These are phyloP conservation scores for Cryptocephalus moraei DNA, from an alignment of 2,888 invertebrate genomes.

Conservation along the genomic window DNA sequence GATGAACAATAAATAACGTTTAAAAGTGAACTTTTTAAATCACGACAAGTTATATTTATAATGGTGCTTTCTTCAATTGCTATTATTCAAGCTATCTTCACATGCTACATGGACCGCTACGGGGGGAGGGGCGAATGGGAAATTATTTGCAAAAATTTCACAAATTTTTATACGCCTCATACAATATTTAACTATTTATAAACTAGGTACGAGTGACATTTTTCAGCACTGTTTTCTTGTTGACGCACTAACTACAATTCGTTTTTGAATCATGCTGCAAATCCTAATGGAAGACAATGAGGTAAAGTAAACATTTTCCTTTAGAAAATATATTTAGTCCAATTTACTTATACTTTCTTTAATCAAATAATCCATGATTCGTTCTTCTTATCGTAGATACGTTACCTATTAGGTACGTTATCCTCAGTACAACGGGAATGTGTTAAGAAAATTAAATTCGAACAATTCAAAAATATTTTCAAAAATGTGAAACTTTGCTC, in stretches of 20 bases:
- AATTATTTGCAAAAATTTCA: slow-evolving; percentile 29
- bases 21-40: slow-evolving; percentile 26
- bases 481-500: too few species aligned
- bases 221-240: slow-evolving; percentile 17
- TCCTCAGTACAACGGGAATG: too few species aligned
- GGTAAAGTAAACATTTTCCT: too few species aligned
- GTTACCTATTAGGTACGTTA: too few species aligned
- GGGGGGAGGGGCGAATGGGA: slow-evolving; percentile 39
- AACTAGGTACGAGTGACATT: slow-evolving; percentile 38
- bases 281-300: too few species aligned
- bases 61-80: slow-evolving; percentile 41
- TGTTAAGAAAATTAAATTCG: too few species aligned
- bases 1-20: slow-evolving; percentile 27
- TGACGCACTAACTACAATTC: slow-evolving; percentile 8
- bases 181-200: slow-evolving; percentile 21
- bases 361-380: too few species aligned
- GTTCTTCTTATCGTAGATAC: too few species aligned
- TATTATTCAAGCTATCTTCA: slow-evolving; percentile 41
- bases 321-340: too few species aligned
- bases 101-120: slow-evolving; percentile 40
- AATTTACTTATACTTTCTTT: too few species aligned
- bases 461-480: too few species aligned
- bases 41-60: slow-evolving; percentile 28
- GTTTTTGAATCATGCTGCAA: too few species aligned
- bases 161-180: slow-evolving; percentile 39